Conservation (phyloP, 2,888 invertebrate species). For the Frankliniella intonsa region DNA sequence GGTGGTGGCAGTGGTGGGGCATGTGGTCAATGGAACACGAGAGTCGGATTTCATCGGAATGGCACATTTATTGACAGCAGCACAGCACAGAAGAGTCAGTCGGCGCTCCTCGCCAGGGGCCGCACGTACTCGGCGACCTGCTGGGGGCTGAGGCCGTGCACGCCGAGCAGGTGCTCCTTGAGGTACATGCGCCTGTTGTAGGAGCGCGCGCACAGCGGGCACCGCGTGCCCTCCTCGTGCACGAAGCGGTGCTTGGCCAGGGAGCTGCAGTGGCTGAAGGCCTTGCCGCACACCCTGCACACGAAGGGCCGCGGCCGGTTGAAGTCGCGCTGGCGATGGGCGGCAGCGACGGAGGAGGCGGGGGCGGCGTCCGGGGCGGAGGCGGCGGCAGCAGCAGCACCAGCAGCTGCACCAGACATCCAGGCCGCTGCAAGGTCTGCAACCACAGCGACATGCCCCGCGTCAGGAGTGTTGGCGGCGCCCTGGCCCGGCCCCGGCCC, state of each 20-base stretch:
- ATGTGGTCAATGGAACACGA: background rate
- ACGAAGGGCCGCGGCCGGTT: slow-evolving; percentile 1
- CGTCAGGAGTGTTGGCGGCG: background rate
- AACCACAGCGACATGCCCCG: background rate
- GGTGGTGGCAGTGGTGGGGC: background rate
- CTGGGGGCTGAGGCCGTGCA: background rate
- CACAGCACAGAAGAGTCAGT: background rate
- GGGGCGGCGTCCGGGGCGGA: background rate
- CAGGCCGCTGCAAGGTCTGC: background rate
- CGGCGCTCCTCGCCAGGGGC: background rate
- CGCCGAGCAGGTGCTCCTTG: slow-evolving; percentile 31
- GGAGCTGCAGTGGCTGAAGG: slow-evolving; percentile 60
- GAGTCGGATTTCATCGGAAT: background rate
- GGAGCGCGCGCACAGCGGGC: slow-evolving; percentile 57
- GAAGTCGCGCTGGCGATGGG: background rate
- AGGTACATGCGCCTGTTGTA: slow-evolving; percentile 50
- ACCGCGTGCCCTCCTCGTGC: slow-evolving; percentile 59
- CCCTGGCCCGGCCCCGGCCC: background rate
- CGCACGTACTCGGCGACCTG: background rate
- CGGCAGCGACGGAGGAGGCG: background rate
- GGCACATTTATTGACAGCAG: background rate
- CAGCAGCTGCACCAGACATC: background rate
- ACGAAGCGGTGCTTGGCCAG: slow-evolving; percentile 59
- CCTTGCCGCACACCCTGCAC: slow-evolving; percentile 51
- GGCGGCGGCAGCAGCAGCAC: background rate